These are phyloP conservation scores for Lamprologus lemairii DNA, from an alignment of 2,113 vertebrate genomes.

Conservation along the genomic window DNA sequence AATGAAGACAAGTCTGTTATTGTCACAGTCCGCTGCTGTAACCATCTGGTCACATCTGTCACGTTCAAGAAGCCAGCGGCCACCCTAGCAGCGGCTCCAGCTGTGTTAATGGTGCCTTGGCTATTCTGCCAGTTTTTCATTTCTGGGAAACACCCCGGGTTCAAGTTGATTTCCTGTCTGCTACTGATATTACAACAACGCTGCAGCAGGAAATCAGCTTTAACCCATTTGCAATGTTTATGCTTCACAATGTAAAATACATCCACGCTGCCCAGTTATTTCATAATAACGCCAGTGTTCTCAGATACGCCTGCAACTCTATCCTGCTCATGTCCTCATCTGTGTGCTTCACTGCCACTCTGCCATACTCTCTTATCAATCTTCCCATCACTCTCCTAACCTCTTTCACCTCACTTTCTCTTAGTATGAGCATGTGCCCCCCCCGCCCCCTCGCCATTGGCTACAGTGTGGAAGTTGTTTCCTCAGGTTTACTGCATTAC, in stretches of 20 bases:
- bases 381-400: conserved; percentile 2
- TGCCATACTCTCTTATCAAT: not conserved
- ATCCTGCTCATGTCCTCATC: not conserved
- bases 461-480: conserved; percentile 3
- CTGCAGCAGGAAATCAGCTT: not conserved
- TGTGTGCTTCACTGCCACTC: not conserved
- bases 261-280: not conserved
- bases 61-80: not conserved
- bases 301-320: not conserved
- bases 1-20: not conserved
- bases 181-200: not conserved
- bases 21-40: not conserved
- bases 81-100: not conserved
- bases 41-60: not conserved
- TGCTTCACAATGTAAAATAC: not conserved
- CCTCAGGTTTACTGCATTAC: conserved; percentile 5
- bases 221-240: not conserved
- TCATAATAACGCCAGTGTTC: not conserved
- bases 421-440: conserved; percentile 6
- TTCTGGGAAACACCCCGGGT: not conserved
- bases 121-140: not conserved
- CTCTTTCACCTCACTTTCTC: conserved; percentile 9
- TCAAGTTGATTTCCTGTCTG: not conserved
- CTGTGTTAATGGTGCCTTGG: not conserved
- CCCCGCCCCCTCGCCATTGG: not conserved